Conservation (phyloP, 2,113 vertebrate species). For the Thamnophis sirtalis region DNA sequence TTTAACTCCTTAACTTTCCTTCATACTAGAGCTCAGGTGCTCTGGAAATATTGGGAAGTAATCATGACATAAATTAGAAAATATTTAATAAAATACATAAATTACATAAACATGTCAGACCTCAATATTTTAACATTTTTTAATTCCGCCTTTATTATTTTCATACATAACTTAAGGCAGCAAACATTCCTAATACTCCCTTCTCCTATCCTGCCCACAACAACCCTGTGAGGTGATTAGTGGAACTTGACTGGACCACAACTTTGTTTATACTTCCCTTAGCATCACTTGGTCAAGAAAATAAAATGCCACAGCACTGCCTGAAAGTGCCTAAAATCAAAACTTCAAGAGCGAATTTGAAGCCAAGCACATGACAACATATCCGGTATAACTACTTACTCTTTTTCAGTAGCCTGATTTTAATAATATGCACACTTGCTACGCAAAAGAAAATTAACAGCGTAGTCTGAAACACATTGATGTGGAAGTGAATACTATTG, state of each 20-base stretch:
- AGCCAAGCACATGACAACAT: neutral
- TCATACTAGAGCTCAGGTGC: neutral
- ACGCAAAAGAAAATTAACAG: neutral
- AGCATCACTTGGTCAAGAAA: neutral
- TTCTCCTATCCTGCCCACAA: neutral
- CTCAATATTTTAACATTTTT: neutral
- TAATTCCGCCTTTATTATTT: neutral
- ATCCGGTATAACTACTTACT: neutral
- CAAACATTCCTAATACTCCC: neutral
- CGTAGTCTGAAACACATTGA: neutral
- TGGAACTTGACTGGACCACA: neutral
- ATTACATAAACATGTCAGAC: neutral
- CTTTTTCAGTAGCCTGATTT: slow-evolving; percentile 7
- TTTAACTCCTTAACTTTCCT: neutral
- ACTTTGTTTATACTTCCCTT: neutral
- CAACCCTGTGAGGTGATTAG: neutral
- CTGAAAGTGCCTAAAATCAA: neutral
- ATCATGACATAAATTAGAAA: neutral
- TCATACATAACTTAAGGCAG: neutral
- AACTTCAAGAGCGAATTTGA: neutral
- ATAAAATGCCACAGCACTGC: neutral
- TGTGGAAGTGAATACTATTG: neutral
- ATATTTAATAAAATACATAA: neutral
- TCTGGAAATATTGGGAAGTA: neutral
- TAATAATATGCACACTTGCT: slow-evolving; percentile 23